Evolutionary conservation across 2,888 invertebrate genomes (phyloP), one percentile per base, ranked within the genome.

Genomic region (Erebia aethiops): DNA sequence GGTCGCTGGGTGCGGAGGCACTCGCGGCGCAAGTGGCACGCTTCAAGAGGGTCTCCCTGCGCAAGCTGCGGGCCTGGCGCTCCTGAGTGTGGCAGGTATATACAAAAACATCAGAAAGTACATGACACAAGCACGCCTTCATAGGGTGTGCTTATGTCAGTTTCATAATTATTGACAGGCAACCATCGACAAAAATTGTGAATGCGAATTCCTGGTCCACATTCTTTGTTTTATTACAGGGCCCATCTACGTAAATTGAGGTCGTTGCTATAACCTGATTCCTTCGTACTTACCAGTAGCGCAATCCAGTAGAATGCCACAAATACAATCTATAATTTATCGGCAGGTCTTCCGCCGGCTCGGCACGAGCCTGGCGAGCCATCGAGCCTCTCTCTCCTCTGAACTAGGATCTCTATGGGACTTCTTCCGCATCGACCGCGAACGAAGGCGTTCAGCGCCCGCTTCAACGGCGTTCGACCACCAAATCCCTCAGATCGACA

Each of bases 31-130:
- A 97, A 14, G 96, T 97, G 69, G 95, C 96, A 8, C 94, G 97
- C 72, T 94, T 97, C 83, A 97, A 97, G 91, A 95, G 96, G 84
- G 96, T 97, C 66, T 97, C 97, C 0, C 87, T 97, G 75, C 90
- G 96, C 79, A 97, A 97, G 83, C 94, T 97, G 72, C 94, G 96
- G 81, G 96, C 96, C 68, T 97, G 97, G 97, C 95, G 96, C 79
- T 97, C 96, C 95, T 96, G 95, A 95, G 94, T 94, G 90, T 92
- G 85, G 90, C 92, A 92, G 88, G 92, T 92, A 14, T n/a, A n/a
- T n/a, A n/a, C n/a, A n/a, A n/a, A n/a, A n/a, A n/a, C n/a, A n/a
- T n/a, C n/a, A n/a, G n/a, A n/a, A n/a, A n/a, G n/a, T n/a, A n/a
- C n/a, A n/a, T n/a, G n/a, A n/a, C n/a, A n/a, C n/a, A n/a, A n/a